Evolutionary conservation across 2,113 vertebrate species (phyloP), one percentile per base, ranked within the genome.

Genomic region (Mobula hypostoma): DNA sequence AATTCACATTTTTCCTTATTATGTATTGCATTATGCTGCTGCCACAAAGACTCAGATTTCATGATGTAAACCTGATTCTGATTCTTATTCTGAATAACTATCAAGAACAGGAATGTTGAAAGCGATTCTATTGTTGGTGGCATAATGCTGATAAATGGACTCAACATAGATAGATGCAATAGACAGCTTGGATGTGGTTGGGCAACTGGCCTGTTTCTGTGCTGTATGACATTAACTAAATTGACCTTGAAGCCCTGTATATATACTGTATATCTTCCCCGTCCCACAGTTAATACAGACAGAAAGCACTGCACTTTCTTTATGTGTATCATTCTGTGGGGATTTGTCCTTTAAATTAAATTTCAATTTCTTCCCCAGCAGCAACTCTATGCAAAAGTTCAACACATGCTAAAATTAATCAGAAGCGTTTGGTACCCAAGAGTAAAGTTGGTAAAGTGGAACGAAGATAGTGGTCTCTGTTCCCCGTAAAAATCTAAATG

Each of bases 381-480:
- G 83, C 83, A 63, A 14, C 83, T 88, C 27, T 63, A 63, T 88
- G 11, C 48, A 88, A 88, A 88, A 63, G 83, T 88, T 88, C 83
- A 88, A 88, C 56, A 27, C 24, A n/a, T 88, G 58, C 83, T 63
- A 88, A 63, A 88, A 63, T 88, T 88, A 88, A 88, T 63, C 56
- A 88, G 61, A 63, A 58, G 12, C 83, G 14, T 61, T 63, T 27
- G n/a, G 83, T 63, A 24, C 83, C 83, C 58, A 88, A 29, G 58
- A 29, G 58, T 7, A 88, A 61, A 88, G 56, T 29, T 29, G 0
- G 24, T 58, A n/a, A n/a, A 87, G 27, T 61, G 27, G 14, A 61
- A 15, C 1, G 29, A 5, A 63, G 83, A 15, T 88, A 56, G 29
- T 63, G 1, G 48, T 8, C 76, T 63, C 9, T 7, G 83, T n/a